Evolutionary conservation across 2,888 invertebrate species (phyloP).

Genomic region (Ochropacha duplaris): DNA sequence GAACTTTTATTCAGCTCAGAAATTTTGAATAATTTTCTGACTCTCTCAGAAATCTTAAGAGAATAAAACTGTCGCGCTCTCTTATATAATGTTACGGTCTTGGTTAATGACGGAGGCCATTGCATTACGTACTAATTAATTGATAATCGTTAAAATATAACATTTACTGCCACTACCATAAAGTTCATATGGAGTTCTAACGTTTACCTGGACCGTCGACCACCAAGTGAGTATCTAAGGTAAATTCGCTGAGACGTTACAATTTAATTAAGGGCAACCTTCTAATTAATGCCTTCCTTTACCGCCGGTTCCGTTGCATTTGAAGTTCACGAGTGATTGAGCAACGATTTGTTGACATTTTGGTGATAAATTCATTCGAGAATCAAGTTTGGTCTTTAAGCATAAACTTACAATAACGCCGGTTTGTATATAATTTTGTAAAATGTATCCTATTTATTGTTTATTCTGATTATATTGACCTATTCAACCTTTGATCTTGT

Average conservation of each 20-base stretch:
- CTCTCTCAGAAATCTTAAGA: constrained; percentile 10
- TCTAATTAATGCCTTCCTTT: constrained; percentile 62
- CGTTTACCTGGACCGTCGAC: constrained; percentile 55
- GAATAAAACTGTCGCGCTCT: constrained; percentile 34
- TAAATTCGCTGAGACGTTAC: constrained; percentile 78
- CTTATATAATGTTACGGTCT: constrained; percentile 24
- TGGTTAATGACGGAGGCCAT: constrained; percentile 35
- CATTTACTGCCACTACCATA: constrained; percentile 53
- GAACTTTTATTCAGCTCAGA: too few species aligned
- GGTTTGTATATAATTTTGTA: background rate
- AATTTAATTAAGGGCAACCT: constrained; percentile 72
- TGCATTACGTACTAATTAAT: constrained; percentile 34
- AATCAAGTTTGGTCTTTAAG: background rate
- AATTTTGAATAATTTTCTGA: too few species aligned
- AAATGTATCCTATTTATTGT: background rate
- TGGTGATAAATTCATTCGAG: constrained; percentile 31
- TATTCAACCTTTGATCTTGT: background rate
- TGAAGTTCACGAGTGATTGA: constrained; percentile 51
- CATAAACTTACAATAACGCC: background rate
- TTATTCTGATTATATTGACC: background rate
- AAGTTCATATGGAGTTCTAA: constrained; percentile 46
- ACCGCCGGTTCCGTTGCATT: constrained; percentile 30
- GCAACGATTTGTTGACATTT: constrained; percentile 45
- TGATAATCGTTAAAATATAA: constrained; percentile 53
- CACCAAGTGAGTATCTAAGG: constrained; percentile 53